Evolutionary conservation across 35 echinoderm and acorn worm species (phyloP).

Genomic region (Apostichopus californicus): DNA sequence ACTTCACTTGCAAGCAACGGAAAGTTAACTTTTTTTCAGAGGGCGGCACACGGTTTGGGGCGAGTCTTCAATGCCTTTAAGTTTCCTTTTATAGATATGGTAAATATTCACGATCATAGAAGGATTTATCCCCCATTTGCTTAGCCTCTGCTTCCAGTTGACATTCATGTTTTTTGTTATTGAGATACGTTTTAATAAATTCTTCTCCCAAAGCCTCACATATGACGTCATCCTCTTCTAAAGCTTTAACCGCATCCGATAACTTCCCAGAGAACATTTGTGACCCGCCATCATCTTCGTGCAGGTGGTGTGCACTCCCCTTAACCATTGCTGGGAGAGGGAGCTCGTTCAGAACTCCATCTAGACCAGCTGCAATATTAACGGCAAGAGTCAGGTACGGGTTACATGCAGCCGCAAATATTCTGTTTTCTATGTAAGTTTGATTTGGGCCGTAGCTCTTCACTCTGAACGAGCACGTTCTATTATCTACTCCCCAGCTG

Average conservation of each 20-base stretch:
- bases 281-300: not conserved
- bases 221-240: slow-evolving; percentile 49
- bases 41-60: too few species aligned
- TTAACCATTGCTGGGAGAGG: slow-evolving; percentile 1
- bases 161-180: slow-evolving; percentile 33
- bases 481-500: slow-evolving; percentile 52
- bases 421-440: slow-evolving; percentile 58
- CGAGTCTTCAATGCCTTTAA: too few species aligned
- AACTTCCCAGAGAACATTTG: slow-evolving; percentile 23
- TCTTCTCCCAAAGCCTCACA: slow-evolving; percentile 45
- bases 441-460: not conserved
- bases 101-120: slow-evolving; percentile 49
- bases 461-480: slow-evolving; percentile 42
- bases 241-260: slow-evolving; percentile 21
- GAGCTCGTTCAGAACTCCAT: slow-evolving; percentile 52
- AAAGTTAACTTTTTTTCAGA: too few species aligned
- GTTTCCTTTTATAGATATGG: not conserved
- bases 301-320: not conserved
- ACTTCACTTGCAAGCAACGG: too few species aligned
- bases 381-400: slow-evolving; percentile 60
- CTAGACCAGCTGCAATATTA: slow-evolving; percentile 59
- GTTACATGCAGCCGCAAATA: slow-evolving; percentile 37
- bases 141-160: not conserved
- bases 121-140: not conserved
- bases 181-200: slow-evolving; percentile 38